Conservation (phyloP, 2,888 invertebrate species). For the Caenorhabditis sp. region DNA sequence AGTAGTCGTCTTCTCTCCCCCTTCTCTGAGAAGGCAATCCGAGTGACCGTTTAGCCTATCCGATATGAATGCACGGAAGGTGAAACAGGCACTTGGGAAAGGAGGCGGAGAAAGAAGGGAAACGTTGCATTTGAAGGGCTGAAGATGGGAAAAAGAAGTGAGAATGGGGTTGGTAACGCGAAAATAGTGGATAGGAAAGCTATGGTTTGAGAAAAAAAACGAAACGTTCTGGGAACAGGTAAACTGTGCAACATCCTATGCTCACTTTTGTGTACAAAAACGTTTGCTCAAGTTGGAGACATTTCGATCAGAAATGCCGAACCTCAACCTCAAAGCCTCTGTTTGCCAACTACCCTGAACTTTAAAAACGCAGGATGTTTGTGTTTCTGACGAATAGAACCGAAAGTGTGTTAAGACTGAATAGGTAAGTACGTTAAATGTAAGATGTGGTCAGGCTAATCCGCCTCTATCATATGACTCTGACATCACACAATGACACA, state of each 20-base stretch:
- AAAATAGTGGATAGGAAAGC: not conserved
- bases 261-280: slow-evolving; percentile 15
- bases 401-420: not conserved
- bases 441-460: slow-evolving; percentile 10
- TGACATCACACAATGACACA: slow-evolving; percentile 11
- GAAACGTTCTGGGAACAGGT: not conserved
- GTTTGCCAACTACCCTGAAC: slow-evolving; percentile 31
- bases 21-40: slow-evolving; percentile 12
- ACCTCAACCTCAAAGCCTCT: not conserved
- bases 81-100: slow-evolving; percentile 8
- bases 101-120: not conserved
- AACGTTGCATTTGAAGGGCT: slow-evolving; percentile 23
- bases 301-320: slow-evolving; percentile 32
- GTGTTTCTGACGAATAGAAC: not conserved
- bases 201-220: not conserved
- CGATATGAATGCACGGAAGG: slow-evolving; percentile 30
- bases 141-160: slow-evolving; percentile 19
- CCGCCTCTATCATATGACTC: slow-evolving; percentile 18
- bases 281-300: slow-evolving; percentile 43
- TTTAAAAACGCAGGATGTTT: slow-evolving; percentile 17
- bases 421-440: not conserved
- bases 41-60: slow-evolving; percentile 28
- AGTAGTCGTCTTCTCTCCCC: not conserved
- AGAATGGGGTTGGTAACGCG: not conserved
- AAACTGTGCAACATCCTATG: not conserved